Evolutionary conservation across 2,888 invertebrate species (phyloP).

Genomic region (Cataglyphis albicans): DNA sequence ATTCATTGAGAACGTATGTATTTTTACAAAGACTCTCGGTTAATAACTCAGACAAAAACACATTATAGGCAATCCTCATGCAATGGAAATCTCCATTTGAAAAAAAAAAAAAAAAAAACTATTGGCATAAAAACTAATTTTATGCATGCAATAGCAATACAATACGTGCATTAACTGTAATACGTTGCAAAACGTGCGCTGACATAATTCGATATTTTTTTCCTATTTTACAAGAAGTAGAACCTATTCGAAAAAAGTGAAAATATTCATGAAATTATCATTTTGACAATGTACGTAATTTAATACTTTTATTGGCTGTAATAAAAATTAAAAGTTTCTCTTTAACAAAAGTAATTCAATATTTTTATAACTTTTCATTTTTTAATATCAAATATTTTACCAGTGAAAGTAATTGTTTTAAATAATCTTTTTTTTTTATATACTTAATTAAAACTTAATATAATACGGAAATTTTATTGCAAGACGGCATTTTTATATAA

Average conservation of each 20-base stretch:
- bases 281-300: background rate
- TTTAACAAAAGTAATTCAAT: background rate
- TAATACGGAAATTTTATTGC: conserved; percentile 25
- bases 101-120: conserved; percentile 64
- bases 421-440: background rate
- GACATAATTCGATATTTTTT: background rate
- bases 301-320: background rate
- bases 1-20: conserved; percentile 4
- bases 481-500: background rate
- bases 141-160: conserved; percentile 54
- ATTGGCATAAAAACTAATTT: conserved; percentile 80
- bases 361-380: background rate
- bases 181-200: background rate
- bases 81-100: conserved; percentile 83
- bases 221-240: background rate
- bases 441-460: background rate
- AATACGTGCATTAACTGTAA: background rate
- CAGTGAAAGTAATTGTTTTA: background rate
- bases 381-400: background rate
- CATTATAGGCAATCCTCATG: conserved; percentile 69
- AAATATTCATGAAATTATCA: background rate
- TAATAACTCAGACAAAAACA: conserved; percentile 77
- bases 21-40: conserved; percentile 75
- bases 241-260: background rate
- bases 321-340: background rate